Evolutionary conservation across 2,888 invertebrate genomes (phyloP), one percentile per base, ranked within the genome.

Genomic region (Aphodius granarius): DNA sequence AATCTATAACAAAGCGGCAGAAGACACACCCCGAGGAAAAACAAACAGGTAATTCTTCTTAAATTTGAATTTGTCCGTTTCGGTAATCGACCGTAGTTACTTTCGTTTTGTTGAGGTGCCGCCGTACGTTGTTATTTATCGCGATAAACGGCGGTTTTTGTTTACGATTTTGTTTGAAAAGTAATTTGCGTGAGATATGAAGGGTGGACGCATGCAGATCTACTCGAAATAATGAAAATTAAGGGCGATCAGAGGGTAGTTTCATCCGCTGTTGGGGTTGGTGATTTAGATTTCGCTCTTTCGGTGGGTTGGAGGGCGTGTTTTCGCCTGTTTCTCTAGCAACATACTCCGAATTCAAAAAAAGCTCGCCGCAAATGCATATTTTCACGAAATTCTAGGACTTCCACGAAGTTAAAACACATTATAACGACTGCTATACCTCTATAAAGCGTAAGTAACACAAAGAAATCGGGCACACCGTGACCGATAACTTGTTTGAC

Each of bases 341-440:
- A 74, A 70, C 70, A n/a, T 19, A 74, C 22, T 22, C 71, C 71
- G 63, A 62, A 66, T 66, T 72, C 21, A 66, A 72, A 72, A 70
- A 70, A 72, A 16, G 16, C n/a, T 63, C 15, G 63, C 20, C 18
- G 21, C 23, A 23, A 71, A 23, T 22, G 71, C 43, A n/a, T n/a
- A 5, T 6, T 17, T 72, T 63, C 5, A 6, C 68, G 21, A 68
- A 21, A 17, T 43, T 43, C 13, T 43, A 43, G 43, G 43, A 43
- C 43, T 43, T 43, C 43, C 13, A 43, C 43, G 43, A 43, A 43
- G 43, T 13, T 13, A 13, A 43, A 43, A 43, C 43, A 6, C 43
- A 43, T 43, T 6, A 43, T 6, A 43, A 43, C 43, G 43, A 43
- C 9, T 3, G 43, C 43, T 9, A 13, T 43, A 43, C 43, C 13